Evolutionary conservation across 64 coral and sea anemone genomes (phyloP).

Genomic region (Montipora foliosa): DNA sequence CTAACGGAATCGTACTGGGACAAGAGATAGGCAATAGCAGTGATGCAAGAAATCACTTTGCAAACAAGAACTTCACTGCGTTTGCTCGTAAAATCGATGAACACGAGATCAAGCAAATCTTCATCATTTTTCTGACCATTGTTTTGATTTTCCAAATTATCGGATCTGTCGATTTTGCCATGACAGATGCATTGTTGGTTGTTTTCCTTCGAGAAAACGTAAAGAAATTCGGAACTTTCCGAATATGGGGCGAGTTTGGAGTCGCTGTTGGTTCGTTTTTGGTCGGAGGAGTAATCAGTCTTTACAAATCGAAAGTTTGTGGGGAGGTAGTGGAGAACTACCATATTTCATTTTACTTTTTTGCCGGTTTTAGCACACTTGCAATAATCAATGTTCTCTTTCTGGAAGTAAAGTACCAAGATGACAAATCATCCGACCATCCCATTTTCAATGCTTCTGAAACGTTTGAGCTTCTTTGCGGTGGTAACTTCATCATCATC

Average conservation of each 20-base stretch:
- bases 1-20: not conserved
- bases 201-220: constrained; percentile 37
- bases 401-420: constrained; percentile 46
- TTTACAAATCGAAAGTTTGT: constrained; percentile 47
- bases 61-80: not conserved
- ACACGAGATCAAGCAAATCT: not conserved
- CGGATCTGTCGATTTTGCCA: constrained; percentile 42
- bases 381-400: constrained; percentile 26
- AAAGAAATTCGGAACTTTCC: constrained; percentile 49
- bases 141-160: constrained; percentile 27
- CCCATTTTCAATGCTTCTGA: not conserved
- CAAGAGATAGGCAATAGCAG: not conserved
- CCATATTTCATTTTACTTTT: constrained; percentile 76
- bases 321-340: constrained; percentile 63
- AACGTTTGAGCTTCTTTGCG: constrained; percentile 22
- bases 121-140: constrained; percentile 31
- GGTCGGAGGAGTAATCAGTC: constrained; percentile 62
- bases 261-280: constrained; percentile 43
- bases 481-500: constrained; percentile 21
- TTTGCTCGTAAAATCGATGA: constrained; percentile 19
- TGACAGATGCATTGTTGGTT: constrained; percentile 55
- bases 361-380: constrained; percentile 63
- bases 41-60: not conserved
- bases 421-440: not conserved
- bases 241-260: constrained; percentile 67